A percentile compares a stretch with the other conserved stretches of the same genome.
phyloP scores from a whole-genome alignment of 1,140 invertebrate species.

The Drosophila subobscura region DNA sequence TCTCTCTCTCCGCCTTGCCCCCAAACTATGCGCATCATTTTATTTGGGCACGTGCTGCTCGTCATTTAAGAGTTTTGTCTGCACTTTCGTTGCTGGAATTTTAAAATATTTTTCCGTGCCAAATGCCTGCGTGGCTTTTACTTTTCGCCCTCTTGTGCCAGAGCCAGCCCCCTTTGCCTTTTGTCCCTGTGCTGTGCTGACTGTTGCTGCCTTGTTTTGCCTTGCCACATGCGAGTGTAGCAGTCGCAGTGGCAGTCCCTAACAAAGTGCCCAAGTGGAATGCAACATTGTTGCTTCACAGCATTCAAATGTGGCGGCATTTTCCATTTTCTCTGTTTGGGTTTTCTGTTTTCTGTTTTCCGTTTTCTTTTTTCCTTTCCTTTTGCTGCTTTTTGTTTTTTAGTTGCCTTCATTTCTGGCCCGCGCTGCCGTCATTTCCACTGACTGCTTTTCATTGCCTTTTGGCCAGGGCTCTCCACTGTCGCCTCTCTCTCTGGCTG shows the following conservation, averaged over 20 bases:
- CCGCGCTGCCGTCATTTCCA: constrained; percentile 70
- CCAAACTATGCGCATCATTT: constrained; percentile 61
- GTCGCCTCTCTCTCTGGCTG: constrained; percentile 4
- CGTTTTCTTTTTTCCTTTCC: constrained; percentile 25
- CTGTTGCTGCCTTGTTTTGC: constrained; percentile 48
- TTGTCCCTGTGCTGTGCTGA: constrained; percentile 29
- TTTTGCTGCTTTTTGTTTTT: constrained; percentile 48
- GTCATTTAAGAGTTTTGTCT: constrained; percentile 82
- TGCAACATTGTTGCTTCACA: constrained; percentile 81
- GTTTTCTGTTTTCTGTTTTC: constrained; percentile 1
- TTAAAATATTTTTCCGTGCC: constrained; percentile 74
- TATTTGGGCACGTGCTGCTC: constrained; percentile 79
- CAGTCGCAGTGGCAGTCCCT: constrained; percentile 39
- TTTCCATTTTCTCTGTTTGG: constrained; percentile 54
- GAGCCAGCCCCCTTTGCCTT: constrained; percentile 7
- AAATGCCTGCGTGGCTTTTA: constrained; percentile 62
- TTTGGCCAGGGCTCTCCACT: constrained; percentile 41
- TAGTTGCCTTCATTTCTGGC: constrained; percentile 48
- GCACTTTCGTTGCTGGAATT: constrained; percentile 79
- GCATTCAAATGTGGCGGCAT: constrained; percentile 79
- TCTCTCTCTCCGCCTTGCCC: constrained; percentile 10
- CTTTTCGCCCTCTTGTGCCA: constrained; percentile 63
- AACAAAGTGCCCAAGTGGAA: constrained; percentile 81
- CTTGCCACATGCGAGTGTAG: background rate
- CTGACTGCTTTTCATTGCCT: constrained; percentile 79